These are phyloP conservation scores for Dasysyrphus albostriatus DNA, from an alignment of 2,888 invertebrate species.

Conservation along the genomic window DNA sequence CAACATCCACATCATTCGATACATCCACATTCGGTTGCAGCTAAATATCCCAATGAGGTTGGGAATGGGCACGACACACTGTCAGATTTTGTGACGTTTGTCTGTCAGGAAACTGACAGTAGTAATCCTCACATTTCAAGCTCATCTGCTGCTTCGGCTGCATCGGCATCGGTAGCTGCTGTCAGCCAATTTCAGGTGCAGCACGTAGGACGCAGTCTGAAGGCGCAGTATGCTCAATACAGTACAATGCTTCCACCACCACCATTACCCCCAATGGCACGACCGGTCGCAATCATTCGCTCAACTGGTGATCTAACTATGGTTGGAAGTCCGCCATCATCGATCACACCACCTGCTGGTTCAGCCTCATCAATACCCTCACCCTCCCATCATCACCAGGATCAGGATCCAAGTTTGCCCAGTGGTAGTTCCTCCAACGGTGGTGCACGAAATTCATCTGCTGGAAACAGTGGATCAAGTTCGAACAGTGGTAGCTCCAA, in stretches of 20 bases:
- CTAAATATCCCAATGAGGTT: conserved; percentile 88
- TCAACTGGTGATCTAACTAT: conserved; percentile 90
- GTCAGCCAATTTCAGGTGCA: conserved; percentile 79
- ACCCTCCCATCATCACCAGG: conserved; percentile 82
- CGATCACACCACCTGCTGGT: conserved; percentile 85
- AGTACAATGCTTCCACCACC: conserved; percentile 98
- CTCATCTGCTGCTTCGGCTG: conserved; percentile 68
- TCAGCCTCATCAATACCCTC: conserved; percentile 79
- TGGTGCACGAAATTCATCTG: conserved; percentile 41
- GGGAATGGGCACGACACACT: conserved; percentile 92
- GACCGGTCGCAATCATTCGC: conserved; percentile 97
- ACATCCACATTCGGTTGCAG: conserved; percentile 85
- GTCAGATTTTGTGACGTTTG: conserved; percentile 98
- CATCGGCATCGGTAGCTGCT: conserved; percentile 71
- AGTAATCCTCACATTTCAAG: conserved; percentile 65
- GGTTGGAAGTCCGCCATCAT: conserved; percentile 87
- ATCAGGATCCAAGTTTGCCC: conserved; percentile 70
- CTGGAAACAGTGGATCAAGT: conserved; percentile 49
- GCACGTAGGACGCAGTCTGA: conserved; percentile 86
- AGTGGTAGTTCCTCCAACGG: conserved; percentile 35
- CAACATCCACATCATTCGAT: conserved; percentile 81
- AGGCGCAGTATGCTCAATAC: conserved; percentile 90
- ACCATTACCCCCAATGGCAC: conserved; percentile 97
- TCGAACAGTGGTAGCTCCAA: conserved; percentile 62
- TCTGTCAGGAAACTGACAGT: conserved; percentile 96